Base-by-base conservation (phyloP, 23 tunicate species). In the Halocynthia roretzi region DNA sequence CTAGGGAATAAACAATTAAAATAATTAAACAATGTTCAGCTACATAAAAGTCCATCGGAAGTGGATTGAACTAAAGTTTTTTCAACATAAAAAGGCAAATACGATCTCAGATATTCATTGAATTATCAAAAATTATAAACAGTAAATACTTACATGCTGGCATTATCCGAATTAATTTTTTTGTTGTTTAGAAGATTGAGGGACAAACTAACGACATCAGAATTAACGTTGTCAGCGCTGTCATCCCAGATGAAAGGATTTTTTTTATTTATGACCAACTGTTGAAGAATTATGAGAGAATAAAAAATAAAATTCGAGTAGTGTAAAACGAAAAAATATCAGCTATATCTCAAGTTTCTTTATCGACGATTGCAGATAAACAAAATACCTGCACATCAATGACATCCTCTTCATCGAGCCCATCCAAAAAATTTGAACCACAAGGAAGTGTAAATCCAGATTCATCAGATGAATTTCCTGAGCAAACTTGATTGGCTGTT, bases 161-260 rank as follows among this genome's bases (percentile, higher is more conserved):
- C 10, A 53, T 80, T 76, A 53, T 76, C 69, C 51, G 67, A 82
- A 40, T 74, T 74, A 44, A 81, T 78, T 48, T 81, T 78, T 22
- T 82, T 19, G 52, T 77, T 82, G 50, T 88, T 83, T 31, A 72
- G 64, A 55, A 74, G 86, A 48, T 78, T 83, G 18, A 88, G 74
- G 51, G 84, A 64, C 63, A 88, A 77, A 78, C 95, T 88, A 56
- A 88, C 87, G 8, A 88, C 87, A 12, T 83, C 87, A 10, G 95
- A 88, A 12, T 77, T 68, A 8, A 88, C 76, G 50, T n/a, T 67
- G 65, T 88, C 95, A 22, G 95, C 95, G 60, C 84, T 82, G 40
- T 60, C 95, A 58, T 88, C 95, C 95, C 95, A 88, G 18, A 88
- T 79, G 55, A 65, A 88, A 8, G 95, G 95, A 74, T 88, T 88